phyloP scores from a whole-genome alignment of 1,140 invertebrate genomes.

The Lucilia sericata region DNA sequence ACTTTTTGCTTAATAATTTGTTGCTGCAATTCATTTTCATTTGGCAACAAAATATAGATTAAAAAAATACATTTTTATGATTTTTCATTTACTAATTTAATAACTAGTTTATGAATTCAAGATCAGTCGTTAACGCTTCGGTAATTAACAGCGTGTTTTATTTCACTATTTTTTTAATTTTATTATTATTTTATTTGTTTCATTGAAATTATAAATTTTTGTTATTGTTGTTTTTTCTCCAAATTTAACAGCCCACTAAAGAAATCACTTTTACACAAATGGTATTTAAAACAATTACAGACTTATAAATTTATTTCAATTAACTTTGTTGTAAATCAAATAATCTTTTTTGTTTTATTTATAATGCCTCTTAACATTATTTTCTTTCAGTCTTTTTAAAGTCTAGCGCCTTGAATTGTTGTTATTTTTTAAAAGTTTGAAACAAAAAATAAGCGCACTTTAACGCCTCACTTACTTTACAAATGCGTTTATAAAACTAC shows the following conservation, averaged over 20 bases:
- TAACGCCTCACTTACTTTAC: slow-evolving; percentile 15
- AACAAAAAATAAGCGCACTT: not conserved
- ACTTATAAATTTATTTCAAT: not conserved
- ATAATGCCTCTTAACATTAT: not conserved
- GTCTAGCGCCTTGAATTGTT: slow-evolving; percentile 9
- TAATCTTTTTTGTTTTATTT: not conserved
- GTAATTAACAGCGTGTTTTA: not conserved
- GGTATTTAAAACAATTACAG: not conserved
- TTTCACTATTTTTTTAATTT: not conserved
- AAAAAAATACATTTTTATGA: no score
- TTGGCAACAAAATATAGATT: not conserved
- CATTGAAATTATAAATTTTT: no score
- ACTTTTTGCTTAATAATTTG: not conserved
- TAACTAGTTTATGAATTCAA: not conserved
- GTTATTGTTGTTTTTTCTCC: no score
- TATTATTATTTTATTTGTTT: no score
- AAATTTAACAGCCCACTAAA: not conserved
- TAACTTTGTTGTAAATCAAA: not conserved
- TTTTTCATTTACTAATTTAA: slow-evolving; percentile 10
- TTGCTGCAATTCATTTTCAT: not conserved
- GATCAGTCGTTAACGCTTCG: not conserved
- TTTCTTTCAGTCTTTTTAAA: not conserved
- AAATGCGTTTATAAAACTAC: not conserved
- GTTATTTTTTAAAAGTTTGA: not conserved
- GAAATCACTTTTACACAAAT: not conserved